Percentiles rank a stretch among this genome's conserved stretches.
These are phyloP conservation scores for Chouioia cunea DNA, from an alignment of 2,888 invertebrate species.

Conservation along the genomic window DNA sequence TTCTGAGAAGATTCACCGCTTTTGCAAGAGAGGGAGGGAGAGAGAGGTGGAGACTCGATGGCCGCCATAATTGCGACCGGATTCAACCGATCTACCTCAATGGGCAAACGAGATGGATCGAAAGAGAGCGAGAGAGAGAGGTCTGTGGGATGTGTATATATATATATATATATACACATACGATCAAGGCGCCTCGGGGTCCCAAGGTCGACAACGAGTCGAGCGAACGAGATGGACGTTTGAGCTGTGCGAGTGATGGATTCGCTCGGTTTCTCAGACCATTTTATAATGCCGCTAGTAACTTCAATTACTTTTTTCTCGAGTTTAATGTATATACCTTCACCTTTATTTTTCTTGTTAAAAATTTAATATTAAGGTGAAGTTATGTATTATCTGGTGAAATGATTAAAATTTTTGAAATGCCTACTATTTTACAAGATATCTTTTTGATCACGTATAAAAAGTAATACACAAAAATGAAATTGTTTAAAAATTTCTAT, in stretches of 20 bases:
- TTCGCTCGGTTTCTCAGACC: background rate
- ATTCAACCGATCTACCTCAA: too few relatives aligned
- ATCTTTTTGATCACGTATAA: too few relatives aligned
- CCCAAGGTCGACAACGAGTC: background rate
- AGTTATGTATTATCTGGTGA: too few relatives aligned
- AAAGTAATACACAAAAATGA: too few relatives aligned
- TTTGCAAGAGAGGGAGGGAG: background rate
- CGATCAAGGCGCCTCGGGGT: background rate
- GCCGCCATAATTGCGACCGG: slow-evolving; percentile 44
- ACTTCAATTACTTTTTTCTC: too few relatives aligned
- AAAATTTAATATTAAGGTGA: too few relatives aligned
- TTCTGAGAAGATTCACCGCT: slow-evolving; percentile 8
- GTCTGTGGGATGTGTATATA: slow-evolving; percentile 11
- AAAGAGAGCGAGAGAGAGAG: slow-evolving; percentile 9
- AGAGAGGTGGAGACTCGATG: slow-evolving; percentile 36
- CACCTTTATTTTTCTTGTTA: background rate
- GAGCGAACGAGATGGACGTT: background rate
- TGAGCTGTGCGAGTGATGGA: slow-evolving; percentile 1
- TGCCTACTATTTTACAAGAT: too few relatives aligned
- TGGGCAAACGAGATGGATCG: background rate
- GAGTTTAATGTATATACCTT: too few relatives aligned
- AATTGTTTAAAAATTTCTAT: too few relatives aligned
- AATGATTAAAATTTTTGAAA: too few relatives aligned
- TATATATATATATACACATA: too few relatives aligned
- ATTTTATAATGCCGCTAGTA: too few relatives aligned